Evolutionary conservation across 1,140 invertebrate genomes (phyloP).

Genomic region (Diorhabda carinulata): DNA sequence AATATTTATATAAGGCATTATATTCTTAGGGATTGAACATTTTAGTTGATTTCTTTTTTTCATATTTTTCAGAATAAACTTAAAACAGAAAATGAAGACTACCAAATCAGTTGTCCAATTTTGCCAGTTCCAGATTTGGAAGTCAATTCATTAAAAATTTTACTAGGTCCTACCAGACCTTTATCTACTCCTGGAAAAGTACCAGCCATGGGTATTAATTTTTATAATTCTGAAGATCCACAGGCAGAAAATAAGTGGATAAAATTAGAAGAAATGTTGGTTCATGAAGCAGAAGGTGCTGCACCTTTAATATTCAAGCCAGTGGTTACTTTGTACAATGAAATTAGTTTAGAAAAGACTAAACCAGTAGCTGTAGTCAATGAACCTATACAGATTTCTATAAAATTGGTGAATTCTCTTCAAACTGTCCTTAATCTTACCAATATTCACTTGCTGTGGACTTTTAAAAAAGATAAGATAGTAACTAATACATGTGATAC

Average conservation of each 20-base stretch:
- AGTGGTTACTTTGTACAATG: conserved; percentile 63
- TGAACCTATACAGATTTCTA: conserved; percentile 76
- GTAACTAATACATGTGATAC: conserved; percentile 40
- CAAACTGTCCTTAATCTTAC: conserved; percentile 68
- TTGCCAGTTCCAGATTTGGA: conserved; percentile 67
- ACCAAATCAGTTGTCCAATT: conserved; percentile 34
- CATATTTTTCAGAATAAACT: conserved; percentile 32
- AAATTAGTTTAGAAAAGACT: conserved; percentile 61
- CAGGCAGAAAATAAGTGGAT: conserved; percentile 57
- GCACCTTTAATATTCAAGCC: conserved; percentile 75
- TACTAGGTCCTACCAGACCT: conserved; percentile 56
- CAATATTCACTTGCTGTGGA: conserved; percentile 78
- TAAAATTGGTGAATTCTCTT: conserved; percentile 77
- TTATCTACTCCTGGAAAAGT: conserved; percentile 49
- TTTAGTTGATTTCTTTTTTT: background rate
- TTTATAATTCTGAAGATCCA: conserved; percentile 35
- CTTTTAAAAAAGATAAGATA: conserved; percentile 54
- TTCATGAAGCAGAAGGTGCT: conserved; percentile 65
- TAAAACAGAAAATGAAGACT: conserved; percentile 22
- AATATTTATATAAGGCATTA: background rate
- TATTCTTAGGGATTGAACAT: background rate
- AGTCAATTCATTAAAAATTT: conserved; percentile 62
- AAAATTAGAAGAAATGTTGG: conserved; percentile 74
- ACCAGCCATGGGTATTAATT: conserved; percentile 47
- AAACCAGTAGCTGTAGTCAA: conserved; percentile 68